Percentiles rank a stretch among this genome's conserved stretches.
phyloP scores from a whole-genome alignment of 2,797 vertebrate species.

The Pelodytes ibericus region DNA sequence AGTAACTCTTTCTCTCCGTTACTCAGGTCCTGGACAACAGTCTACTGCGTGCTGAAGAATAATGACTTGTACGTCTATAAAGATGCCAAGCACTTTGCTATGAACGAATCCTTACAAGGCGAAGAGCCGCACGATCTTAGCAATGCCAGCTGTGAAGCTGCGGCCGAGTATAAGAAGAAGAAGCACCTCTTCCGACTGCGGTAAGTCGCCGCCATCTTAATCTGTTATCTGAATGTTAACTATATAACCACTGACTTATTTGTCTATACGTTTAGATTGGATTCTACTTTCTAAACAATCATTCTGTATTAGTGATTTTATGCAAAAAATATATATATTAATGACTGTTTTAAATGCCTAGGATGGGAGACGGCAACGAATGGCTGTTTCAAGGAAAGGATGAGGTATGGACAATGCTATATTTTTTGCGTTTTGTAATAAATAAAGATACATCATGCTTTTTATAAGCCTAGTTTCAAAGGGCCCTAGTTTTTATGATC shows the following conservation, averaged over 20 bases:
- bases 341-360: conserved; percentile 64
- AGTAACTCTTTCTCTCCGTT: not conserved
- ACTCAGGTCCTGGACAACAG: conserved; percentile 90
- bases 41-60: conserved; percentile 90
- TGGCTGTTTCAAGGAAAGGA: conserved; percentile 98
- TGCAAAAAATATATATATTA: not conserved
- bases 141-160: conserved; percentile 83
- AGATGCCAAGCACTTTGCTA: conserved; percentile 85
- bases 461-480: too few relatives aligned
- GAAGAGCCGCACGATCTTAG: conserved; percentile 84
- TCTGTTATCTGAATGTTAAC: too few relatives aligned
- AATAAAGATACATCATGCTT: too few relatives aligned
- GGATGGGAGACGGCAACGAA: conserved; percentile 88
- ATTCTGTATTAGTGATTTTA: not conserved
- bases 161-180: conserved; percentile 93
- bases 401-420: conserved; percentile 89
- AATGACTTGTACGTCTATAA: conserved; percentile 89
- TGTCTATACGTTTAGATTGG: too few relatives aligned
- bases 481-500: too few relatives aligned
- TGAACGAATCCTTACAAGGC: conserved; percentile 84
- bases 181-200: conserved; percentile 91
- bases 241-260: too few relatives aligned
- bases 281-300: not conserved
- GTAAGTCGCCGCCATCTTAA: too few relatives aligned
- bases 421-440: too few relatives aligned